These are phyloP conservation scores for Vanessa atalanta DNA, from an alignment of 1,140 invertebrate genomes.

Conservation along the genomic window DNA sequence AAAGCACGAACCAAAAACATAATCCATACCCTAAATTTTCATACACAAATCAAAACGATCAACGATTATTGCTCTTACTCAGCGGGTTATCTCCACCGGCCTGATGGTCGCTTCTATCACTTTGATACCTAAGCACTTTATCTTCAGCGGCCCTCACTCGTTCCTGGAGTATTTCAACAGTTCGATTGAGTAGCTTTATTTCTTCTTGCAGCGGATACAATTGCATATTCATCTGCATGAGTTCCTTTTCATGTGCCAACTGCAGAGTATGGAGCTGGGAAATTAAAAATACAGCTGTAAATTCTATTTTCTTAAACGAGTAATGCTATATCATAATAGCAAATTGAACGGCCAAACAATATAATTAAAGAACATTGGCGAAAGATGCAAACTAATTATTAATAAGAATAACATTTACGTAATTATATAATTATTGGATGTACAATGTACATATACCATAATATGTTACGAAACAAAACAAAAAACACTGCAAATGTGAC, in stretches of 20 bases:
- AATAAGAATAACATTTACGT: too few species aligned
- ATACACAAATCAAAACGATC: too few species aligned
- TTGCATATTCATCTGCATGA: slow-evolving; percentile 83
- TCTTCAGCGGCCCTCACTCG: slow-evolving; percentile 60
- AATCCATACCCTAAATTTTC: too few species aligned
- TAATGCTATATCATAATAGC: too few species aligned
- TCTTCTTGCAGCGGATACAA: slow-evolving; percentile 81
- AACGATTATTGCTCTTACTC: neutral
- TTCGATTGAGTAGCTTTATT: slow-evolving; percentile 75
- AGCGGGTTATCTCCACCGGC: slow-evolving; percentile 58
- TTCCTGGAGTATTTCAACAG: slow-evolving; percentile 72
- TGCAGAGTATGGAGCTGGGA: slow-evolving; percentile 87
- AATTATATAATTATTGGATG: too few species aligned
- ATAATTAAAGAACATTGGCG: too few species aligned
- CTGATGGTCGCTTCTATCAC: slow-evolving; percentile 53
- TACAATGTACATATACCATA: too few species aligned
- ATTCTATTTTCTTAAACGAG: neutral
- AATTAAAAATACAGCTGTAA: neutral
- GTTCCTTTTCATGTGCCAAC: slow-evolving; percentile 88
- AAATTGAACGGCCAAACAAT: too few species aligned
- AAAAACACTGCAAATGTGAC: too few species aligned
- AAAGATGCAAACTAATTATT: too few species aligned
- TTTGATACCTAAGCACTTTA: slow-evolving; percentile 61
- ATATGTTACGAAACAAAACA: too few species aligned
- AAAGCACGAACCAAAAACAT: too few species aligned